A percentile compares a stretch with the other conserved stretches of the same genome.
These are phyloP conservation scores for Rallus crepitans DNA, from an alignment of 2,797 vertebrate genomes.

Conservation along the genomic window DNA sequence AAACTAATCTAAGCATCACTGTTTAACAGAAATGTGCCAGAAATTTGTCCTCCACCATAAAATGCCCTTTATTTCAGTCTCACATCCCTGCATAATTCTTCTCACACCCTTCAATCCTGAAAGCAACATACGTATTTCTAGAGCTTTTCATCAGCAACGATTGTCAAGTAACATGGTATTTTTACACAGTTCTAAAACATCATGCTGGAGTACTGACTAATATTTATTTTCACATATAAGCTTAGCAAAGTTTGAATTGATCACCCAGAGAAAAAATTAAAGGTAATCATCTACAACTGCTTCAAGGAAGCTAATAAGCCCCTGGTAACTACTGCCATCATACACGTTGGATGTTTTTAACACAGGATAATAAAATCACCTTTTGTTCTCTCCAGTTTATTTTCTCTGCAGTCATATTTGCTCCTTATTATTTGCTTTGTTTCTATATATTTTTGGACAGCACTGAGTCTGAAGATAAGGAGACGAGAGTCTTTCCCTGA, in stretches of 20 bases:
- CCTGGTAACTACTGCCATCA: neutral
- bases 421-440: constrained; percentile 83
- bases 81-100: neutral
- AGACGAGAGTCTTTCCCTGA: constrained; percentile 95
- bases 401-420: constrained; percentile 94
- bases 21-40: neutral
- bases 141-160: neutral
- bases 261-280: neutral
- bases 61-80: neutral
- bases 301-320: neutral
- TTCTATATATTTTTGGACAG: constrained; percentile 86
- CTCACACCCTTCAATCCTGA: neutral
- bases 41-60: neutral
- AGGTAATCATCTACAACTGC: neutral
- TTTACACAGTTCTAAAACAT: neutral
- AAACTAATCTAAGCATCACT: neutral
- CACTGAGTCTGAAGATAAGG: constrained; percentile 91
- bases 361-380: constrained; percentile 74
- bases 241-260: neutral
- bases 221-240: neutral
- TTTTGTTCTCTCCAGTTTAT: constrained; percentile 98
- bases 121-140: neutral
- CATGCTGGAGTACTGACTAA: neutral
- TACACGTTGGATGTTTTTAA: neutral
- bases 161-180: neutral